These are phyloP conservation scores for Drosophila setosimentum DNA, from an alignment of 2,888 invertebrate species.

Conservation along the genomic window DNA sequence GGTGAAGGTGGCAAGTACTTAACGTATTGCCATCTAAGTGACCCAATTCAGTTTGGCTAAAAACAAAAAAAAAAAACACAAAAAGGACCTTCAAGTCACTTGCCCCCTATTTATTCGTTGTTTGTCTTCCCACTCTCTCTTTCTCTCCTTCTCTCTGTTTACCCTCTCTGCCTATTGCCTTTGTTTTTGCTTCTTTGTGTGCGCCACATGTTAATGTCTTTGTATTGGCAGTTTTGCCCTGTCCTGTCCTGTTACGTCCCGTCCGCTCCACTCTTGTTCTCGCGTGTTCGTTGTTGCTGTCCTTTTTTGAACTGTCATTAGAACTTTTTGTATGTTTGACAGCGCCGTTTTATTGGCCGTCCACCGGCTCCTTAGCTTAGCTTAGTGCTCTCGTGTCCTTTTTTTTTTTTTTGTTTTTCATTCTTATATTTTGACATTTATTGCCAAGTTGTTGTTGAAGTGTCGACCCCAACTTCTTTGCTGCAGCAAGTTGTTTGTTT, in stretches of 20 bases:
- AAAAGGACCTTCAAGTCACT: constrained; percentile 31
- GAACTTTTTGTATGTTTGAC: constrained; percentile 68
- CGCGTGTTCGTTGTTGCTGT: constrained; percentile 7
- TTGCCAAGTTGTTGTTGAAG: constrained; percentile 65
- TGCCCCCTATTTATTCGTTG: constrained; percentile 55
- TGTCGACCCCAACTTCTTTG: constrained; percentile 23
- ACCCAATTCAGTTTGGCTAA: constrained; percentile 33
- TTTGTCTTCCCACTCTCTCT: constrained; percentile 40
- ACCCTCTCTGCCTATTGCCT: constrained; percentile 4
- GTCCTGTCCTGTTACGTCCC: constrained; percentile 5
- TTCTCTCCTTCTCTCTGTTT: constrained; percentile 12
- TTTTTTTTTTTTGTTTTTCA: constrained; percentile 24
- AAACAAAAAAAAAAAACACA: neutral
- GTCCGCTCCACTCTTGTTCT: neutral
- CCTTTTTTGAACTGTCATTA: constrained; percentile 59
- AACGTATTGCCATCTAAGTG: constrained; percentile 45
- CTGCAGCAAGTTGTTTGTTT: constrained; percentile 37
- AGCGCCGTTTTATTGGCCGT: constrained; percentile 65
- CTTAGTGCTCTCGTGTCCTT: constrained; percentile 8
- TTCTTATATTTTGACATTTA: constrained; percentile 71
- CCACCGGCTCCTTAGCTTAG: constrained; percentile 12
- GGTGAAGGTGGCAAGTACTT: constrained; percentile 37
- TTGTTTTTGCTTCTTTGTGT: constrained; percentile 44
- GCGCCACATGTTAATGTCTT: constrained; percentile 72
- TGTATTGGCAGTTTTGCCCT: constrained; percentile 46